Percentiles rank a stretch among this genome's conserved stretches.
Evolutionary conservation across 2,113 vertebrate genomes (phyloP).

Genomic region (Poeciliopsis prolifica): DNA sequence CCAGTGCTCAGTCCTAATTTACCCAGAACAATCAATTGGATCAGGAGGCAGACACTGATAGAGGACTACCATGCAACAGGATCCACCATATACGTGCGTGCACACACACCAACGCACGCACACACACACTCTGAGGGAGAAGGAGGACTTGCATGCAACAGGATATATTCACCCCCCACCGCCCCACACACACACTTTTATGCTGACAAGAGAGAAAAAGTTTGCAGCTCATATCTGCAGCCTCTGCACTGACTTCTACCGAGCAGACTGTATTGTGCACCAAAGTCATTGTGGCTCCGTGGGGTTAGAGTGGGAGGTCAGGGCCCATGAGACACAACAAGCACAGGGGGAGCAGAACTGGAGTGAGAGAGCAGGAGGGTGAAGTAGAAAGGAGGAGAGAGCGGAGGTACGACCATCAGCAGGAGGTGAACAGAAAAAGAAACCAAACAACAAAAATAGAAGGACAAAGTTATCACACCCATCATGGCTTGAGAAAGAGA

Average conservation of each 20-base stretch:
- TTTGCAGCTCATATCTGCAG: conserved; percentile 78
- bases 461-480: conserved; percentile 49
- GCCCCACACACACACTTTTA: conserved; percentile 69
- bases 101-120: conserved; percentile 39
- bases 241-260: conserved; percentile 75
- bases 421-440: conserved; percentile 21
- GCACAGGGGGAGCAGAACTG: conserved; percentile 54
- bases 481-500: conserved; percentile 18
- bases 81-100: conserved; percentile 67
- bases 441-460: conserved; percentile 22
- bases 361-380: conserved; percentile 42
- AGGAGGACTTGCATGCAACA: conserved; percentile 75
- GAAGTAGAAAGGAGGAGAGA: conserved; percentile 15
- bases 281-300: conserved; percentile 70
- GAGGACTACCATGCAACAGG: conserved; percentile 79
- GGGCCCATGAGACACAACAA: conserved; percentile 58
- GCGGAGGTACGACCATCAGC: conserved; percentile 47
- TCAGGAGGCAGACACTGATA: conserved; percentile 81
- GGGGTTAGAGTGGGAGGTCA: conserved; percentile 66
- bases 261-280: conserved; percentile 60
- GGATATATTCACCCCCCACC: conserved; percentile 76
- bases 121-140: conserved; percentile 54
- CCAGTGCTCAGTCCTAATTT: conserved; percentile 78
- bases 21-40: conserved; percentile 85
- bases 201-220: conserved; percentile 77